Percentiles rank a stretch among this genome's conserved stretches.
phyloP scores from a whole-genome alignment of 2,797 vertebrate species.

The Enteromius anoplus region DNA sequence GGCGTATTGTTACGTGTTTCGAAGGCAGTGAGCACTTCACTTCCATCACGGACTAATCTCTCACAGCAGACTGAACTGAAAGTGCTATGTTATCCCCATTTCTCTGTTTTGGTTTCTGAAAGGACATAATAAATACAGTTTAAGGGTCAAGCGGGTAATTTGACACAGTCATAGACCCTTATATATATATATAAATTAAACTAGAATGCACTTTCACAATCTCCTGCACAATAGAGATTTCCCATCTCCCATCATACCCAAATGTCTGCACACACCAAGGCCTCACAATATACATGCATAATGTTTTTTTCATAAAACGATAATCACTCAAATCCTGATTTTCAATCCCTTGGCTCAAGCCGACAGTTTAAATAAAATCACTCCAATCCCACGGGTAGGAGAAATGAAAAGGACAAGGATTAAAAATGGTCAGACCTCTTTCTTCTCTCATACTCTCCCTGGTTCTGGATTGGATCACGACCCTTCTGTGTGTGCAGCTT shows the following conservation, averaged over 20 bases:
- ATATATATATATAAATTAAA: constrained; percentile 9
- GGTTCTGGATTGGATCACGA: constrained; percentile 86
- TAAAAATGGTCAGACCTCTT: constrained; percentile 87
- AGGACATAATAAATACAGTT: constrained; percentile 43
- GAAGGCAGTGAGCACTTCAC: constrained; percentile 18
- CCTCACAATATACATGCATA: constrained; percentile 22
- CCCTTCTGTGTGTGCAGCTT: constrained; percentile 84
- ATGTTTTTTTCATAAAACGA: constrained; percentile 75
- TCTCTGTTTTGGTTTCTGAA: constrained; percentile 27
- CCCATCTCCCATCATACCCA: constrained; percentile 19
- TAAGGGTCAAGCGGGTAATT: constrained; percentile 44
- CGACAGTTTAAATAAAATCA: constrained; percentile 92
- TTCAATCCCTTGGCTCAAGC: constrained; percentile 88
- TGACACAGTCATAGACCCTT: constrained; percentile 1
- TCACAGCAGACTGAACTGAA: constrained; percentile 22
- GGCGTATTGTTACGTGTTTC: not conserved
- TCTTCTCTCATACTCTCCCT: constrained; percentile 75
- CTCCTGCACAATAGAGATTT: constrained; percentile 28
- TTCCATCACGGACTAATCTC: constrained; percentile 13
- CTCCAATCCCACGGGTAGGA: constrained; percentile 88
- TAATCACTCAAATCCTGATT: constrained; percentile 91
- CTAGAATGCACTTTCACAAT: constrained; percentile 7
- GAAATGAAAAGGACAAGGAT: constrained; percentile 92
- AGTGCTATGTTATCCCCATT: constrained; percentile 26
- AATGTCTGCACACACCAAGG: constrained; percentile 20